A percentile compares a stretch with the other conserved stretches of the same genome.
These are phyloP conservation scores for Perca flavescens DNA, from an alignment of 2,113 vertebrate genomes.

Conservation along the genomic window DNA sequence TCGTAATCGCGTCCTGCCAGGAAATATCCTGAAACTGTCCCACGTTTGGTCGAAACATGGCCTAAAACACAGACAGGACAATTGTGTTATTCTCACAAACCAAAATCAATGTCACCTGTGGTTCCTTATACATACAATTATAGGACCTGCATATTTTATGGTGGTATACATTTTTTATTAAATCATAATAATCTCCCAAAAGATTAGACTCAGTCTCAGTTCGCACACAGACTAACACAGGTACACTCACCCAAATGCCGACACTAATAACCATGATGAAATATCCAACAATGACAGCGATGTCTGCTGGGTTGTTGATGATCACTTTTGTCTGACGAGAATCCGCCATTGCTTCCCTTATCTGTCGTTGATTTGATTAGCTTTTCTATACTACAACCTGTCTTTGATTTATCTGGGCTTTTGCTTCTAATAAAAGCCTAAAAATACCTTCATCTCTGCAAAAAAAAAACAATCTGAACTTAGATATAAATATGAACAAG, in stretches of 20 bases:
- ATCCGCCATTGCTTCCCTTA: constrained; percentile 44
- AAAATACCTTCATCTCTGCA: not conserved
- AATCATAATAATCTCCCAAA: not conserved
- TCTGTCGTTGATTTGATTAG: not conserved
- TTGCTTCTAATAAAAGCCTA: not conserved
- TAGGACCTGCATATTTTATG: not conserved
- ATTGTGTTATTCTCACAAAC: not conserved
- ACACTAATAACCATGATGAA: constrained; percentile 88
- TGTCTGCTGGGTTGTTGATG: constrained; percentile 88
- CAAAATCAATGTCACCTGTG: not conserved
- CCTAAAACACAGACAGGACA: constrained; percentile 70
- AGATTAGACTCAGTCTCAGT: not conserved
- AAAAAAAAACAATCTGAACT: not conserved
- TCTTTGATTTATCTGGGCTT: constrained; percentile 2
- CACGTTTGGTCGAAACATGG: constrained; percentile 89
- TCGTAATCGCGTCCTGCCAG: constrained; percentile 90
- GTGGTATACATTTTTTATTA: not conserved
- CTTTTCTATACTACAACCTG: not conserved
- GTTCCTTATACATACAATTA: not conserved
- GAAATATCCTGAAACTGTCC: constrained; percentile 90
- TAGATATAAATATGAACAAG: not conserved
- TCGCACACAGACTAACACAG: not conserved
- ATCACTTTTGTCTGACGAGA: constrained; percentile 38
- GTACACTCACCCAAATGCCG: constrained; percentile 88
- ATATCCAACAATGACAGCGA: constrained; percentile 86